A percentile compares a stretch with the other conserved stretches of the same genome.
These are phyloP conservation scores for Teleopsis dalmanni DNA, from an alignment of 1,140 invertebrate genomes.

Conservation along the genomic window DNA sequence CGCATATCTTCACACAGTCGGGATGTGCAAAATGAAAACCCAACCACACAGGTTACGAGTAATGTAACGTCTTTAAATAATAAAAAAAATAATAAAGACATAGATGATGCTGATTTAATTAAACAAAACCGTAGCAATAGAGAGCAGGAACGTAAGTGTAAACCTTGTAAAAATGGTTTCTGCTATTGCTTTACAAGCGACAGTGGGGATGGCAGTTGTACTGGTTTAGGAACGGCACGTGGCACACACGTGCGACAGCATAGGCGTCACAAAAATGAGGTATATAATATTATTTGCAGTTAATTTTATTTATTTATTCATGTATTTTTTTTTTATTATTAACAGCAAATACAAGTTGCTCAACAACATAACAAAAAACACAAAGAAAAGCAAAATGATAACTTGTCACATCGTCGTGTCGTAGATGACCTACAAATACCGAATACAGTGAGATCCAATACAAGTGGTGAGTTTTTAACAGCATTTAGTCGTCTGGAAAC, in stretches of 20 bases:
- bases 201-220: slow-evolving; percentile 27
- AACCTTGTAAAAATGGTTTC: slow-evolving; percentile 38
- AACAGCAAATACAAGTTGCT: no score
- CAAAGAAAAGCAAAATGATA: neutral
- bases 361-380: no score
- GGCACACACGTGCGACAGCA: slow-evolving; percentile 29
- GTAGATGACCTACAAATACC: slow-evolving; percentile 3
- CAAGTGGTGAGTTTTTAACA: slow-evolving; percentile 13
- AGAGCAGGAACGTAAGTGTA: slow-evolving; percentile 33
- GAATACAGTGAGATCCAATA: neutral
- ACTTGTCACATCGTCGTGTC: neutral
- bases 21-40: slow-evolving; percentile 19
- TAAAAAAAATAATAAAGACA: neutral
- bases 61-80: neutral
- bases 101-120: slow-evolving; percentile 29
- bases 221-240: slow-evolving; percentile 26
- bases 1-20: slow-evolving; percentile 30
- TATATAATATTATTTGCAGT: slow-evolving; percentile 4
- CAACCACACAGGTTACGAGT: neutral
- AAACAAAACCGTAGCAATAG: slow-evolving; percentile 39
- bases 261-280: slow-evolving; percentile 29
- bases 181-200: slow-evolving; percentile 43
- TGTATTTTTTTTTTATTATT: neutral
- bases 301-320: neutral
- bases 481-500: slow-evolving; percentile 29